These are phyloP conservation scores for Ciconia stormi DNA, from an alignment of 2,113 vertebrate species.

Conservation along the genomic window DNA sequence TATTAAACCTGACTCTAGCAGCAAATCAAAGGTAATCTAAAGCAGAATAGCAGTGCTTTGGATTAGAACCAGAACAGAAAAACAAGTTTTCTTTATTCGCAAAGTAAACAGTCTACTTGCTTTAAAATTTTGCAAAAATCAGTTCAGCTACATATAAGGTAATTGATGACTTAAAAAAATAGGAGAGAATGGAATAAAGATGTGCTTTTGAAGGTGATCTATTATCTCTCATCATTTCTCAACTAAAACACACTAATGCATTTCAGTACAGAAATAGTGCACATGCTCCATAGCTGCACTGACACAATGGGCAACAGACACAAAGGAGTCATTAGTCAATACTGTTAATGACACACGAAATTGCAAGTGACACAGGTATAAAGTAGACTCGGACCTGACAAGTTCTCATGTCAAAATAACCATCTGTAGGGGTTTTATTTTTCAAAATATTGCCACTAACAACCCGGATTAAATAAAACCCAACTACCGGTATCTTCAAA, in stretches of 20 bases:
- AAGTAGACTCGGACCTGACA: not conserved
- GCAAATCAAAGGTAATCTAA: not conserved
- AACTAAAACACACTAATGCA: not conserved
- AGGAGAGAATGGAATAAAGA: not conserved
- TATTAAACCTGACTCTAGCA: not conserved
- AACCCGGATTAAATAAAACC: not conserved
- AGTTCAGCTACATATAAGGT: not conserved
- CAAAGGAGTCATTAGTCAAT: conserved; percentile 69
- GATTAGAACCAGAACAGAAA: not conserved
- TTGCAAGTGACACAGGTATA: not conserved
- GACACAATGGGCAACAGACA: conserved; percentile 64
- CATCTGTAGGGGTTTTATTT: not conserved
- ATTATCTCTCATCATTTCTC: not conserved
- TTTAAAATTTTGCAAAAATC: not conserved
- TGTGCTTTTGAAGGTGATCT: not conserved
- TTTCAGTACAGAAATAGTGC: not conserved
- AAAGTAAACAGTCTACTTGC: not conserved
- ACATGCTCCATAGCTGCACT: conserved; percentile 45
- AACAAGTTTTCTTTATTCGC: not conserved
- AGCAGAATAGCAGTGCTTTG: not conserved
- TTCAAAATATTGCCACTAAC: not conserved
- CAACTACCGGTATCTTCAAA: not conserved
- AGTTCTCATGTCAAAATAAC: not conserved
- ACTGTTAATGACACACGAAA: conserved; percentile 49
- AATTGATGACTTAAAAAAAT: not conserved